Evolutionary conservation across 1,140 invertebrate species (phyloP).

Genomic region (Lasaia peninsularis): DNA sequence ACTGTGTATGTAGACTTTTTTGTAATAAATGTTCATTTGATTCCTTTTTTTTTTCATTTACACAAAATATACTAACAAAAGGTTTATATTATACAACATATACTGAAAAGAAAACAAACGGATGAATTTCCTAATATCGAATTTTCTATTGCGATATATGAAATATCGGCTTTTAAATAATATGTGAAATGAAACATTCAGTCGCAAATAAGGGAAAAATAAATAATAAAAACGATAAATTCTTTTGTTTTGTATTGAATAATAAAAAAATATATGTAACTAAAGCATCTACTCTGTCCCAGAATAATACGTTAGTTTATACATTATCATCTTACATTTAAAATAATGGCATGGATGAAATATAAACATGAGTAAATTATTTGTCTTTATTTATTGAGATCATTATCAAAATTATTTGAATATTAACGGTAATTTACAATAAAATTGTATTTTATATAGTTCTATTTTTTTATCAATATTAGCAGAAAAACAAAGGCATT

Average conservation of each 20-base stretch:
- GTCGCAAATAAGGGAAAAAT: too few species aligned
- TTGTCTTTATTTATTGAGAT: slow-evolving; percentile 9
- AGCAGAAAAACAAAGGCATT: background rate
- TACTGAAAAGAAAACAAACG: too few species aligned
- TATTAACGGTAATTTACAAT: background rate
- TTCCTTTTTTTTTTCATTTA: background rate
- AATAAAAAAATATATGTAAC: background rate
- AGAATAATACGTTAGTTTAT: too few species aligned
- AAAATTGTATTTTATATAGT: background rate
- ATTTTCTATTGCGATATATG: too few species aligned
- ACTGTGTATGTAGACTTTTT: background rate
- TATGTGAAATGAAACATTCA: too few species aligned
- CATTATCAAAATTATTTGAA: background rate
- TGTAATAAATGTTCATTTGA: background rate
- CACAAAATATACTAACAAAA: too few species aligned
- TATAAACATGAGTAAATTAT: background rate
- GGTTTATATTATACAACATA: too few species aligned
- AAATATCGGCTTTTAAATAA: too few species aligned
- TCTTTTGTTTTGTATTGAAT: background rate
- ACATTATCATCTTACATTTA: background rate
- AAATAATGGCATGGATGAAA: background rate
- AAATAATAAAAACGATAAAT: too few species aligned
- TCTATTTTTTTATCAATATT: too few species aligned
- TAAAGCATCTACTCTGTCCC: too few species aligned
- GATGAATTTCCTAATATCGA: too few species aligned